Evolutionary conservation across 2,888 invertebrate species (phyloP), one percentile per base, ranked within the genome.

Genomic region (Perizoma affinitatum): DNA sequence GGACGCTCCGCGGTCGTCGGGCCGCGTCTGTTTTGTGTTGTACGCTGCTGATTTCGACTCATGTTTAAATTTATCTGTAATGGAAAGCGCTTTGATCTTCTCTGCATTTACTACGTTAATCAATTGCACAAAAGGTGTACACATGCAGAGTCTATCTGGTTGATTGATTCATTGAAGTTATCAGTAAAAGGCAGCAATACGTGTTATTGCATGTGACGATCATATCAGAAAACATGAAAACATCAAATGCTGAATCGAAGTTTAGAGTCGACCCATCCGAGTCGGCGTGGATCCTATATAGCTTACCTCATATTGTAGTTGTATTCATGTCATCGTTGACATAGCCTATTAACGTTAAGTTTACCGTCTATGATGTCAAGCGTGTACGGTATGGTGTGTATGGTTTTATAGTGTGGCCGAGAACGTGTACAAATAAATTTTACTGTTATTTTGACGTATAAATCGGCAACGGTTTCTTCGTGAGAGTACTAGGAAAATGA

Each of bases 331-430:
- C 89, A 85, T 84, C 83, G 83, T 86, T 88, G 90, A 90, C 91
- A 87, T 84, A 90, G 91, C 90, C 91, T 91, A 91, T 88, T 91
- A 90, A 84, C 82, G 75, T 90, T 91, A 91, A 90, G 90, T 87
- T 83, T 88, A 88, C 76, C 71, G 71, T 83, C 68, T 90, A 90
- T 87, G 87, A 77, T 86, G 87, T 88, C 83, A 85, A 83, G 82
- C 86, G 86, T 88, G 87, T 85, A 85, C 40, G 56, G 58, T 63
- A 52, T 83, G 85, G 79, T 76, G 82, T 59, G 58, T 63, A 52
- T 83, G 85, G 79, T 76, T 82, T 81, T 76, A 73, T 81, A 75
- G 76, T 77, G 73, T 81, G 82, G 80, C 73, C 83, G 86, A 84
- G 81, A 79, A 82, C 74, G 85, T 89, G 87, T 90, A 87, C 90